These are phyloP conservation scores for Forbesichthys agassizii DNA, from an alignment of 2,113 vertebrate genomes.

Conservation along the genomic window DNA sequence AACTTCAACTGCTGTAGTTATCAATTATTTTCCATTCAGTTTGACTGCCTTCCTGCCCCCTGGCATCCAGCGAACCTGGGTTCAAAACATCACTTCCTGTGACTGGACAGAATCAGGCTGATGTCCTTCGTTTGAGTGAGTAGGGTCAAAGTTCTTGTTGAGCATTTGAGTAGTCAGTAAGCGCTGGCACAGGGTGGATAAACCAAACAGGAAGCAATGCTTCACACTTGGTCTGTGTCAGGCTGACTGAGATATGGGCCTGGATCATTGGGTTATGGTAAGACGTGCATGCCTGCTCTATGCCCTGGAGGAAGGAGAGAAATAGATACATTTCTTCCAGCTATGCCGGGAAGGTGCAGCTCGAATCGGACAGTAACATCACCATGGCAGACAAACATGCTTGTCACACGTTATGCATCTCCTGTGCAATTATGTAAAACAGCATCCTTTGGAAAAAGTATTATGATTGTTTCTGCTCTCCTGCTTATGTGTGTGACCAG, in stretches of 20 bases:
- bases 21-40: constrained; percentile 31
- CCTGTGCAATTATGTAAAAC: not conserved
- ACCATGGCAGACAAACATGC: constrained; percentile 48
- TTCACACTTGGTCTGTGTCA: constrained; percentile 34
- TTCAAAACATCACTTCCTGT: constrained; percentile 85
- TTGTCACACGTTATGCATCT: constrained; percentile 2
- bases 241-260: constrained; percentile 60
- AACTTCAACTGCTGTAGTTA: not conserved
- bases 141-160: constrained; percentile 50
- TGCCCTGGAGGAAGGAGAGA: constrained; percentile 66
- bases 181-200: constrained; percentile 65
- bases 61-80: constrained; percentile 47
- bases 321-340: constrained; percentile 64
- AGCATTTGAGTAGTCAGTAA: constrained; percentile 42
- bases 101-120: constrained; percentile 64
- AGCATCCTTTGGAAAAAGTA: not conserved
- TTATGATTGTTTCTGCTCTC: constrained; percentile 12
- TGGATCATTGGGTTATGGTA: constrained; percentile 48
- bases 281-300: constrained; percentile 58
- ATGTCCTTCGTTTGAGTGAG: constrained; percentile 61
- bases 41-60: constrained; percentile 51
- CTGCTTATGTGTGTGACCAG: constrained; percentile 5
- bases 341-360: constrained; percentile 64
- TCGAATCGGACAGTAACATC: constrained; percentile 50
- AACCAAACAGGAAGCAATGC: constrained; percentile 68